These are phyloP conservation scores for Sebastes diaconus DNA, from an alignment of 2,797 vertebrate genomes.

Conservation along the genomic window DNA sequence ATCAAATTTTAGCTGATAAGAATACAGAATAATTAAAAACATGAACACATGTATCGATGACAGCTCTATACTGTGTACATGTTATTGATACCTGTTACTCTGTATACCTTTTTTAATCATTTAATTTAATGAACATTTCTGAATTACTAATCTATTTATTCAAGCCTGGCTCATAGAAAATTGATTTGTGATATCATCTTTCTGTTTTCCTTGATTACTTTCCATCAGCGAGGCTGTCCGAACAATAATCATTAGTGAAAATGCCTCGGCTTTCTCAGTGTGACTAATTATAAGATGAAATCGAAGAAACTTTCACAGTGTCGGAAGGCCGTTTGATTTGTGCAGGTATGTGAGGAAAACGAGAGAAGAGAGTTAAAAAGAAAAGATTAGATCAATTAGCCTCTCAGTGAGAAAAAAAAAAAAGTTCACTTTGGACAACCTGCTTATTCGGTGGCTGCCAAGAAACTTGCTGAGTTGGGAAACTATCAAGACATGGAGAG, in stretches of 20 bases:
- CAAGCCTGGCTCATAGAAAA: neutral
- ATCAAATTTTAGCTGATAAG: neutral
- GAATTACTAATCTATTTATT: neutral
- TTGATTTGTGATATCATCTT: neutral
- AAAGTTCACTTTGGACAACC: conserved; percentile 3
- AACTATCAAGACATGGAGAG: neutral
- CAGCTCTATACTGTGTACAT: neutral
- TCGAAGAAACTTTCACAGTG: neutral
- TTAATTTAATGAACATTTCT: neutral
- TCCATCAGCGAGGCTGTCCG: neutral
- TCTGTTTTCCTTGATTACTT: neutral
- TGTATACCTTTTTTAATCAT: neutral
- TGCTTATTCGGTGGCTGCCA: conserved; percentile 33
- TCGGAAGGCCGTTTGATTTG: neutral
- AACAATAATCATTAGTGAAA: neutral
- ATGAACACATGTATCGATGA: neutral
- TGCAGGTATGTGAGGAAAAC: neutral
- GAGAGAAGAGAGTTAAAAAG: no score
- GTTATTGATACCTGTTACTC: neutral
- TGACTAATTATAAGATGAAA: neutral
- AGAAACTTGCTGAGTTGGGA: conserved; percentile 20
- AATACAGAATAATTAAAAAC: neutral
- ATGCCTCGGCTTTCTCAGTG: neutral
- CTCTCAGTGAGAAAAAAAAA: neutral
- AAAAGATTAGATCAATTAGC: neutral